Evolutionary conservation across 92 coral and sea anemone genomes (phyloP), one percentile per base, ranked within the genome.

Genomic region (Epizoanthus ramosus): DNA sequence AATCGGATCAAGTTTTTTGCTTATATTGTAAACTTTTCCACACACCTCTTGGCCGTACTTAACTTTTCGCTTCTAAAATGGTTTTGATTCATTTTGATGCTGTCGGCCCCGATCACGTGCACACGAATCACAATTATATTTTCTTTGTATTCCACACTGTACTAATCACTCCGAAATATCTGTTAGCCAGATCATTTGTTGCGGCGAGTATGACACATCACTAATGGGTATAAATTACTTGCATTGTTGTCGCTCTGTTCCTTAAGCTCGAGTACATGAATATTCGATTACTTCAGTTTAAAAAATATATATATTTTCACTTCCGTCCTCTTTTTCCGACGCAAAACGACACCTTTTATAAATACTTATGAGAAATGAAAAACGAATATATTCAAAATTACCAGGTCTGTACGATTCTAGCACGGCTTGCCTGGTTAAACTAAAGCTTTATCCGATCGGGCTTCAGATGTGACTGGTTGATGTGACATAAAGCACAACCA

Each of bases 1-100:
- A 77, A 45, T n/a, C 70, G 50, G 52, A 61, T 63, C 69, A 61
- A 39, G 8, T 12, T 61, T 77, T 53, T 33, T 77, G 82, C 69
- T 77, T 77, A 61, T 37, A 77, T 19, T 43, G 18, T 41, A 77
- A 77, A 77, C 81, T 77, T n/a, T n/a, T 12, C 13, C 71, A 4
- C 43, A 14, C 58, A 16, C 37, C 21, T 37, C 57, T 4, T 12
- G 82, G 50, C 59, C 70, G 58, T 57, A 58, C 54, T 58, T 24
- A 19, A 19, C 17, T 41, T 77, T 61, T 57, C 39, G 28, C 71
- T 4, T 31, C 22, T 71, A 65, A 66, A 67, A 21, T 33, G 50
- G 16, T 33, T 67, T 67, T 43, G 22, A 67, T 14, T 6, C 50
- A 67, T 50, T 50, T 50, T 9, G 54, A 50, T 50, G 13, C 54